These are phyloP conservation scores for Andrena marginata DNA, from an alignment of 2,888 invertebrate species.

Conservation along the genomic window DNA sequence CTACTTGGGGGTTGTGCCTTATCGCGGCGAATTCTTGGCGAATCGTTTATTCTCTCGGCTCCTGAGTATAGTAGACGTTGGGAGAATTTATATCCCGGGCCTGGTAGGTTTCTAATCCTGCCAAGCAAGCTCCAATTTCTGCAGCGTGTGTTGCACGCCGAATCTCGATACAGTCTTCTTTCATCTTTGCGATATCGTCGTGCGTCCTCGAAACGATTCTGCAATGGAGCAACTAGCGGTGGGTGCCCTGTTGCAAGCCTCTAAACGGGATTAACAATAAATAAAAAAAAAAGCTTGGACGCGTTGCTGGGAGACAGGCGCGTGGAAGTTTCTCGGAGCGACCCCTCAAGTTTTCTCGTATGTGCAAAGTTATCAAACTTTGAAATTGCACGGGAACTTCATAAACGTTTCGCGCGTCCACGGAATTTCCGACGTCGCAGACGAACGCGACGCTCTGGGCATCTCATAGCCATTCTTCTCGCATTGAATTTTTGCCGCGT, in stretches of 20 bases:
- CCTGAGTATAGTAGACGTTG: no score
- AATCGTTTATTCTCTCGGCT: no score
- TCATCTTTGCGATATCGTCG: no score
- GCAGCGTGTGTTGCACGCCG: no score
- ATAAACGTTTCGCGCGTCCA: constrained; percentile 34
- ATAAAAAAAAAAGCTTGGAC: constrained; percentile 7
- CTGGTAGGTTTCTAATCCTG: no score
- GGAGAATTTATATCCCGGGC: no score
- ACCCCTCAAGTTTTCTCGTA: constrained; percentile 20
- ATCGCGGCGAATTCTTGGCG: neutral
- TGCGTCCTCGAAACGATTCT: no score
- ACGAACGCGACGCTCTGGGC: constrained; percentile 12
- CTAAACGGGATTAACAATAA: constrained; percentile 23
- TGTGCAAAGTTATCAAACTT: constrained; percentile 52
- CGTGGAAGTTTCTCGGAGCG: constrained; percentile 27
- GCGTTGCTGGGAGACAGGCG: constrained; percentile 6
- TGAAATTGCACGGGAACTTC: constrained; percentile 44
- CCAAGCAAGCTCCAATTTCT: no score
- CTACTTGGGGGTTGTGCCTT: constrained; percentile 2
- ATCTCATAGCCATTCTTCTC: constrained; percentile 25
- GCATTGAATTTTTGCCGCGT: constrained; percentile 39
- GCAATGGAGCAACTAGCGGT: no score
- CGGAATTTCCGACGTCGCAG: constrained; percentile 42
- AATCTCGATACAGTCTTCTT: no score
- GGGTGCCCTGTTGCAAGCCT: neutral